Evolutionary conservation across 2,797 vertebrate genomes (phyloP), one percentile per base, ranked within the genome.

Genomic region (Anisognathus igniventris): DNA sequence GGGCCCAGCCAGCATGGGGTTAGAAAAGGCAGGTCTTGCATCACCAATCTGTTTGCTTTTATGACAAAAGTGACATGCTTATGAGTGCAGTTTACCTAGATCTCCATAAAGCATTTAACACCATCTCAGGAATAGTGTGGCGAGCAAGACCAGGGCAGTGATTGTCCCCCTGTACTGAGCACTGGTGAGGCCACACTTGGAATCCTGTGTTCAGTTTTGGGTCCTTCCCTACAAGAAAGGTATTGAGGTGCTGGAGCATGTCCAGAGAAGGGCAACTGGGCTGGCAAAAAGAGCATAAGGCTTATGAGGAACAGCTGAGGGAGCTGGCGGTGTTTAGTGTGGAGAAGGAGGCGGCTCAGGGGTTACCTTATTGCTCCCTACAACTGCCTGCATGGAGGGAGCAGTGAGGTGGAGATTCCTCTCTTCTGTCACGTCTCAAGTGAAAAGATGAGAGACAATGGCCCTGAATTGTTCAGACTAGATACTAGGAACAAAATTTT

Each of bases 181-280:
- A 44, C 16, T 48, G 14, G 16, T 22, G 28, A 56, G 31, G 31
- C 8, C 3, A 6, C 48, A 22, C 19, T 20, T 70, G 3, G 27
- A 64, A 27, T 10, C 5, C 35, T 28, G 19, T 4, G 19, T 1
- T 23, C 48, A 35, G 14, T 39, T 75, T 37, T 0, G 0, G 19
- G 23, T 7, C 23, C 10, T 24, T 50, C 11, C 14, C 17, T 30
- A 21, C 20, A 48, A 50, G 27, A 62, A 50, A 19, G 11, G 25
- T 6, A 42, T 0, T 61, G 77, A 88, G 28, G 16, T 22, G 37
- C 16, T 61, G 31, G 33, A 61, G 14, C 2, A 3, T 7, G 28
- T 19, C n/a, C n/a, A 33, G 48, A 70, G 64, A 67, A 76, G 14
- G 12, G 8, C 20, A 82, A 33, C 1, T 4, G 24, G 16, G 14